A percentile compares a stretch with the other conserved stretches of the same genome.
Conservation (phyloP, 2,888 invertebrate species). For the Aricia artaxerxes region DNA sequence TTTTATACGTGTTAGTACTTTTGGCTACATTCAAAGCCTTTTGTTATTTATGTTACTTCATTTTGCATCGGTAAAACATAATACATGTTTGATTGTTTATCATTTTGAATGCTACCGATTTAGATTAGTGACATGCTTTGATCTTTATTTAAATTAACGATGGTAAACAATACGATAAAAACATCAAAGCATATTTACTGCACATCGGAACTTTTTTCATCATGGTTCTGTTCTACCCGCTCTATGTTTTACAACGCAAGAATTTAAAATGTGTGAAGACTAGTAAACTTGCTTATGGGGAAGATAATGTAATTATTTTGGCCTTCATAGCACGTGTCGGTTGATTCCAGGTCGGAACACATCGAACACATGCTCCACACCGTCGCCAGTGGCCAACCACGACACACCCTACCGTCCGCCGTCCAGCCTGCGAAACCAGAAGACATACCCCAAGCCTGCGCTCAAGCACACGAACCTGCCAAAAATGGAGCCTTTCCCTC, state of each 20-base stretch:
- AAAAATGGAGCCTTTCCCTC: slow-evolving; percentile 74
- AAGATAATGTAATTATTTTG: not conserved
- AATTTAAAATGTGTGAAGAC: not conserved
- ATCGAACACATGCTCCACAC: slow-evolving; percentile 69
- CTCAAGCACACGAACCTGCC: slow-evolving; percentile 67
- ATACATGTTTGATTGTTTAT: not conserved
- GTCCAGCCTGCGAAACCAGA: slow-evolving; percentile 70
- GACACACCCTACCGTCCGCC: slow-evolving; percentile 77
- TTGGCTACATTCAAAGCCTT: not conserved
- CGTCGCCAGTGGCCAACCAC: slow-evolving; percentile 70
- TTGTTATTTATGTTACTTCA: not conserved
- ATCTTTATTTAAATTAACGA: not conserved
- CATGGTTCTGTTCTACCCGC: not conserved
- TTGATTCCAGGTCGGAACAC: slow-evolving; percentile 71
- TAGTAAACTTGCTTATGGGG: not conserved
- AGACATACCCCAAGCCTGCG: slow-evolving; percentile 73
- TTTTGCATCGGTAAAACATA: not conserved
- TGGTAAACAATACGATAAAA: not conserved
- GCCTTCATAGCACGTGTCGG: not conserved
- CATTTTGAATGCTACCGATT: slow-evolving; percentile 2
- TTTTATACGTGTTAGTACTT: not conserved
- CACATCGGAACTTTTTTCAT: not conserved
- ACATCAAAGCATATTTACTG: not conserved
- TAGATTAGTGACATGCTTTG: slow-evolving; percentile 16
- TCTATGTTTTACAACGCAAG: not conserved